Evolutionary conservation across 2,797 vertebrate species (phyloP), one percentile per base, ranked within the genome.

Genomic region (Rhabdomys pumilio): DNA sequence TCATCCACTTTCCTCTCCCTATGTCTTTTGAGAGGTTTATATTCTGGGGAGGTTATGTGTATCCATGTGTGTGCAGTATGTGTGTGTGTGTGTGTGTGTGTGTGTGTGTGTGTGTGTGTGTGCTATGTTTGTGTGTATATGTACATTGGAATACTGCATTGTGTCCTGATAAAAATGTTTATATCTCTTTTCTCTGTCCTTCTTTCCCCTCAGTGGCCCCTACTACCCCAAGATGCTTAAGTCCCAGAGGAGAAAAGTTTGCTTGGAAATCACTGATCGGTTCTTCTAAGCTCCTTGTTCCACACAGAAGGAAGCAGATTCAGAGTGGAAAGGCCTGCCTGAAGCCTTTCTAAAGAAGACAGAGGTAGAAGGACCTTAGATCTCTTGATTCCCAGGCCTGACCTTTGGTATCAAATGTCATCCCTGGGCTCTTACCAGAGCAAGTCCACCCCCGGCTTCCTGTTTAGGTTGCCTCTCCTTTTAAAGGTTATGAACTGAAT

Each of bases 221-320:
- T 57, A 9, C 85, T 3, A 65, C 44, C 44, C 53, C 11, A 13
- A 86, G 26, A 50, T 75, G 12, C 44, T 59, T 44, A 83, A 90
- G 50, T 75, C 4, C 1, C 80, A 77, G 34, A 29, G 22, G 34
- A 89, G 20, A 72, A 44, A 76, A n/a, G 4, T 4, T 15, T 50
- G 0, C 65, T 24, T 90, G 9, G 41, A 63, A 94, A 88, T 67
- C 57, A 94, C 13, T n/a, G 55, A 53, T 57, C 3, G 12, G 6
- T 6, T 47, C 9, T 20, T 79, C 93, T 29, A 61, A 80, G 44
- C 2, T 15, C 13, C 11, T 72, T 72, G 12, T 76, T 90, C 81
- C 65, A 86, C 26, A 86, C 77, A 72, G n/a, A n/a, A 88, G 76
- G 67, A 85, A 94, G 41, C 50, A 90, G 77, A 80, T 15, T 26